Evolutionary conservation across 2,113 vertebrate species (phyloP).

Genomic region (Gadus macrocephalus): DNA sequence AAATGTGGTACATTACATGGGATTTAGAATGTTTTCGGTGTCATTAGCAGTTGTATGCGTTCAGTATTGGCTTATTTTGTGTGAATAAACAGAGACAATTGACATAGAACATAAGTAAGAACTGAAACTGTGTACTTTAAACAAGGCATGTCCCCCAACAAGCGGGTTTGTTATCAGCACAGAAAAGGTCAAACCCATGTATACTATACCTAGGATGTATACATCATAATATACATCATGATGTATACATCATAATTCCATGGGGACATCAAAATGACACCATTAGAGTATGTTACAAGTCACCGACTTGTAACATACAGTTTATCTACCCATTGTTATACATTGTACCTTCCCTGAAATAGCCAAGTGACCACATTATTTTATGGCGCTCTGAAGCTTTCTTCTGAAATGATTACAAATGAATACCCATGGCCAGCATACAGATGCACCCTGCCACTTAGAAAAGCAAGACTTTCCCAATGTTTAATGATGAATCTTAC

Average conservation of each 20-base stretch:
- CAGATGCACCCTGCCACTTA: conserved; percentile 10
- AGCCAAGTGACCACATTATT: conserved; percentile 45
- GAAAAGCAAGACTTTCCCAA: neutral
- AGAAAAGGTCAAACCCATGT: conserved; percentile 44
- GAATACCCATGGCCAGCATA: conserved; percentile 32
- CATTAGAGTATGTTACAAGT: too few species aligned
- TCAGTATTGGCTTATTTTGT: too few species aligned
- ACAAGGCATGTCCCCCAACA: too few species aligned
- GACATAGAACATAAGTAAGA: too few species aligned
- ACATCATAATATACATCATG: too few species aligned
- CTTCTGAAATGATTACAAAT: conserved; percentile 48
- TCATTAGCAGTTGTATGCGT: too few species aligned
- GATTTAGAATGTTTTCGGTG: too few species aligned
- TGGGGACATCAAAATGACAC: conserved; percentile 40
- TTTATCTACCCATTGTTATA: conserved; percentile 40
- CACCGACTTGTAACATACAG: conserved; percentile 48
- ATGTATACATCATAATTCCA: conserved; percentile 31
- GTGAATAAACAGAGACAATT: too few species aligned
- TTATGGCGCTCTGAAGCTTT: conserved; percentile 32
- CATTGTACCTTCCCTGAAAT: conserved; percentile 54
- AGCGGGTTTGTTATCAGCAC: conserved; percentile 6
- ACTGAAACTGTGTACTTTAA: too few species aligned
- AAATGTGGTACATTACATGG: too few species aligned
- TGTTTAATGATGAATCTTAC: neutral
- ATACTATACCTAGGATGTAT: conserved; percentile 25